Conservation (phyloP, 1,140 invertebrate species). For the Tribolium castaneum region DNA sequence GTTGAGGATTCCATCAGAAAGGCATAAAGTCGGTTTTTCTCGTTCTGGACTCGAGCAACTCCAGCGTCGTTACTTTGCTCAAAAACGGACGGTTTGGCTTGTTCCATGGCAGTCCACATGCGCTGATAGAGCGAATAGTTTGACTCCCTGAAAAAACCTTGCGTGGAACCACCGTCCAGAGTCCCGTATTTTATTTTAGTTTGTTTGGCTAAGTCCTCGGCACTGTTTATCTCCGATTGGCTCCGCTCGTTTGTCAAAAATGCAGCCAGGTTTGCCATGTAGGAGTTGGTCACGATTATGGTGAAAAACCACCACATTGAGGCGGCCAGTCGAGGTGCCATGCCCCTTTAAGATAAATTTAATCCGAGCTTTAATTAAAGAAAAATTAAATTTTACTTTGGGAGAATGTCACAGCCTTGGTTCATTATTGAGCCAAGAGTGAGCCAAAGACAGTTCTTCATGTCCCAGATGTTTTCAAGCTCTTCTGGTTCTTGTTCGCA, state of each 20-base stretch:
- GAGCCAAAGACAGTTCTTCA: slow-evolving; percentile 80
- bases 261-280: slow-evolving; percentile 95
- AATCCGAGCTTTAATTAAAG: no score
- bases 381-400: slow-evolving; percentile 68
- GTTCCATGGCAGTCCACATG: slow-evolving; percentile 81
- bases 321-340: slow-evolving; percentile 79
- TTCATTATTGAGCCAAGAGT: slow-evolving; percentile 83
- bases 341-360: slow-evolving; percentile 65
- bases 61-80: slow-evolving; percentile 84
- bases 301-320: slow-evolving; percentile 97
- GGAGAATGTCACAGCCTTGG: slow-evolving; percentile 81
- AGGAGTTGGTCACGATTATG: slow-evolving; percentile 93
- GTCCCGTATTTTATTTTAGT: slow-evolving; percentile 90
- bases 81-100: slow-evolving; percentile 82
- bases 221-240: slow-evolving; percentile 82
- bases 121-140: slow-evolving; percentile 75
- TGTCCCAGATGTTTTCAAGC: slow-evolving; percentile 79
- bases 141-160: slow-evolving; percentile 77
- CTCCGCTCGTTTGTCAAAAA: slow-evolving; percentile 89
- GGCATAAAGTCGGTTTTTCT: slow-evolving; percentile 74
- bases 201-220: slow-evolving; percentile 89
- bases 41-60: slow-evolving; percentile 80
- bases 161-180: slow-evolving; percentile 76
- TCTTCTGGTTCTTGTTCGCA: slow-evolving; percentile 81
- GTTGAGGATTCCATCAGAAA: slow-evolving; percentile 88